Evolutionary conservation across 2,113 vertebrate genomes (phyloP).

Genomic region (Pomatostomus ruficeps): DNA sequence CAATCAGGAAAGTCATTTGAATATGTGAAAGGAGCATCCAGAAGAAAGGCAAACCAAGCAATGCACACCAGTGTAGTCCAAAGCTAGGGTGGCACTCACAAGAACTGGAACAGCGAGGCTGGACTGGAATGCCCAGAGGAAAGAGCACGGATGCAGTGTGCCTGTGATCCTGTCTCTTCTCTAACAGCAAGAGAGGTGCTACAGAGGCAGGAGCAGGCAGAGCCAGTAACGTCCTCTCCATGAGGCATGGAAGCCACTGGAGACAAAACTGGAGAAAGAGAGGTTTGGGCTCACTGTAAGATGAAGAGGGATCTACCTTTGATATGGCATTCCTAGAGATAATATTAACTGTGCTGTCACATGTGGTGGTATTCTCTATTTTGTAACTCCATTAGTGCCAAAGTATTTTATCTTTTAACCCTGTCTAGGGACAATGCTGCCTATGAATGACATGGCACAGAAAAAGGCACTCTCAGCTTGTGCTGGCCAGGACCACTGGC

Average conservation of each 20-base stretch:
- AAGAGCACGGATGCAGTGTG: neutral
- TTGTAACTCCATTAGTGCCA: neutral
- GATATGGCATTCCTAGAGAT: neutral
- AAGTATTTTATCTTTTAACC: neutral
- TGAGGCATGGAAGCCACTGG: neutral
- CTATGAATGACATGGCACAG: neutral
- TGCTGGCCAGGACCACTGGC: neutral
- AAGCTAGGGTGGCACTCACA: neutral
- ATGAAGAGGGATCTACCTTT: neutral
- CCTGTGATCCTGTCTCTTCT: neutral
- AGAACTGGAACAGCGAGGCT: neutral
- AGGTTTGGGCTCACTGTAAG: neutral
- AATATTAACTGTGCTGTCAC: neutral
- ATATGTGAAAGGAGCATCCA: rapidly evolving
- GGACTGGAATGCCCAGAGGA: neutral
- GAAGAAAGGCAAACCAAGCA: neutral
- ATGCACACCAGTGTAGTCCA: neutral
- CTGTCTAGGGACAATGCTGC: neutral
- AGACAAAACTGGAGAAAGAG: neutral
- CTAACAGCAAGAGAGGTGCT: neutral
- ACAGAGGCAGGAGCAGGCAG: neutral
- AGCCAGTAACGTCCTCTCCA: neutral
- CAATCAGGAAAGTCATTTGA: neutral
- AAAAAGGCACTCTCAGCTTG: neutral
- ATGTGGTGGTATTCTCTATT: neutral